These are phyloP conservation scores for Paracentrotus lividus DNA, from an alignment of 53 echinoderm and acorn worm genomes.

Conservation along the genomic window DNA sequence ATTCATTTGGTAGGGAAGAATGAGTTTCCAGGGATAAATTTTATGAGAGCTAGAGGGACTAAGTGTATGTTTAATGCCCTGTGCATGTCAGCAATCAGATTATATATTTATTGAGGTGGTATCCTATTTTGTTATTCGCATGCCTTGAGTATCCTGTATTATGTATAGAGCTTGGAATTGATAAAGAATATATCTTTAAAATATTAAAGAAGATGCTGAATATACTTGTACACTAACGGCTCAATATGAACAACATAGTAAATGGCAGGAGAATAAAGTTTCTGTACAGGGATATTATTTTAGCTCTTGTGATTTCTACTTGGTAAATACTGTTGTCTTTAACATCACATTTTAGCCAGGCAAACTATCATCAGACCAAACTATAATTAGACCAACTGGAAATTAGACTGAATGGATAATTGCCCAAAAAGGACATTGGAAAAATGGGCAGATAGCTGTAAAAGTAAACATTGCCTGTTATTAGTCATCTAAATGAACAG, in stretches of 20 bases:
- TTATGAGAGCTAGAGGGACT: too few species aligned
- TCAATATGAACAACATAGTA: too few species aligned
- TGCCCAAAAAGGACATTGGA: neutral
- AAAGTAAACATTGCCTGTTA: too few species aligned
- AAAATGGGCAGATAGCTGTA: too few species aligned
- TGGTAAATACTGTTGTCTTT: neutral
- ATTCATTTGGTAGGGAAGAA: neutral
- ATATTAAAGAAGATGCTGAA: neutral
- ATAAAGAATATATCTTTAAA: neutral
- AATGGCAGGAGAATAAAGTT: too few species aligned
- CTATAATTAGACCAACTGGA: neutral
- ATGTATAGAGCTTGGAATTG: neutral
- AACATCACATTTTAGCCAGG: neutral
- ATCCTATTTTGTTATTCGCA: neutral
- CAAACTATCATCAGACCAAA: too few species aligned
- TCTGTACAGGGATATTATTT: too few species aligned
- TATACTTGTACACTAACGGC: too few species aligned
- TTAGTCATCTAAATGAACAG: too few species aligned
- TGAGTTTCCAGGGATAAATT: constrained; percentile 22
- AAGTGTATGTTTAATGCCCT: too few species aligned
- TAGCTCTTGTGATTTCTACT: too few species aligned
- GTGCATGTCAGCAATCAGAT: too few species aligned
- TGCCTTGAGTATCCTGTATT: neutral
- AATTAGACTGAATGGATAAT: neutral
- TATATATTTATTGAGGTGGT: neutral